phyloP scores from a whole-genome alignment of 2,888 invertebrate species.

The Ganaspis brasiliensis region DNA sequence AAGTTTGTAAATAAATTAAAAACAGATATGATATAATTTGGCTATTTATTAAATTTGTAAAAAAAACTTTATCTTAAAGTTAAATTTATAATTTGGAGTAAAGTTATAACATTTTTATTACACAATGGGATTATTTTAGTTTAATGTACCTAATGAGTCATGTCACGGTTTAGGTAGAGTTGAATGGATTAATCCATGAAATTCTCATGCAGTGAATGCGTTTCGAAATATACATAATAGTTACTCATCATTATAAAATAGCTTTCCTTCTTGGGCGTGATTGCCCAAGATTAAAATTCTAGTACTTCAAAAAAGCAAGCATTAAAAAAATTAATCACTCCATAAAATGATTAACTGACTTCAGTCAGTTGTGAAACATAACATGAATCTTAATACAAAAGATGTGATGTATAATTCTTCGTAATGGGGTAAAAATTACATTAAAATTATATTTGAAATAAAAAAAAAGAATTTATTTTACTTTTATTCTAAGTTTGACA shows the following conservation, averaged over 20 bases:
- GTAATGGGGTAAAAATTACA: background rate
- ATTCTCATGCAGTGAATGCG: background rate
- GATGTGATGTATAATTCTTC: no score
- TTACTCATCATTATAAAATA: background rate
- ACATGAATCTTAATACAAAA: no score
- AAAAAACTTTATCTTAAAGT: background rate
- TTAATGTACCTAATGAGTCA: background rate
- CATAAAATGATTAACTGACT: no score
- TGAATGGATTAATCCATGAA: background rate
- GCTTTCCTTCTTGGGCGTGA: constrained; percentile 1
- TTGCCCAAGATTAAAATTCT: constrained; percentile 8
- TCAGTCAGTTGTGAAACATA: no score
- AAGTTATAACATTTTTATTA: background rate
- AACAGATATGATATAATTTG: no score
- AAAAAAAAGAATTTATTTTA: no score
- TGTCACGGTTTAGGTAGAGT: constrained; percentile 1
- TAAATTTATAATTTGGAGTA: background rate
- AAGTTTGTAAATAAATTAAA: no score
- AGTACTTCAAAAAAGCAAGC: no score
- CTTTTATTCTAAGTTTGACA: no score
- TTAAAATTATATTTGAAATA: background rate
- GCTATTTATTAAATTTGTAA: no score
- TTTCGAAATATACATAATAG: background rate
- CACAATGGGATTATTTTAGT: background rate
- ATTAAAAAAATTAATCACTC: no score